Evolutionary conservation across 2,888 invertebrate species (phyloP), one percentile per base, ranked within the genome.

Genomic region (Electrophaes corylata): DNA sequence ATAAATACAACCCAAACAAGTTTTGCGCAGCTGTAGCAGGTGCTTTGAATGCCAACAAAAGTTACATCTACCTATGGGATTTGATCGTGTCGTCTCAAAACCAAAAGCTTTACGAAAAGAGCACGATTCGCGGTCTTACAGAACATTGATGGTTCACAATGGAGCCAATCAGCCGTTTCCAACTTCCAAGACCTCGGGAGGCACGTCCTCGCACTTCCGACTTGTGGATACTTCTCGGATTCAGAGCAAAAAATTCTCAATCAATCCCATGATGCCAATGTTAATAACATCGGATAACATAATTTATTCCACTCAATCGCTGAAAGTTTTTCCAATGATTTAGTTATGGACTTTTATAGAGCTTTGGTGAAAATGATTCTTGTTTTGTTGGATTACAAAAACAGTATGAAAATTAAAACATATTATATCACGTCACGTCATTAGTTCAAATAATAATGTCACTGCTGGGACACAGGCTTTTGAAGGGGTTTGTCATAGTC

Each of bases 61-160:
- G 14, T 8, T 26, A 52, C 16, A 12, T 26, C 10, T 23, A 16
- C 23, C 16, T 46, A 44, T 52, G 12, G 43, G 6, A 43, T 6
- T 6, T 52, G 20, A 3, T 20, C 3, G 14, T 35, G n/a, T 18
- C 41, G 16, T 57, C 56, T 48, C 19, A 35, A 53, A 33, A 31
- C 40, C 61, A 51, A 62, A 69, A 64, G 71, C 57, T 69, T 65
- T 68, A 73, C 73, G 74, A 74, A 79, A 73, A 71, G 78, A 66
- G 72, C 76, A 75, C 76, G 78, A 80, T 81, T 83, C 79, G 81
- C 79, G 81, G 81, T 72, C 76, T 75, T 73, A 77, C 80, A 79
- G 85, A 78, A 81, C 84, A 86, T 86, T 86, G 84, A 87, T 64
- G 77, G 73, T 72, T 77, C 73, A 90, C 90, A 90, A 91, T 89